Evolutionary conservation across 2,113 vertebrate genomes (phyloP).

Genomic region (Syngnathoides biaculeatus): DNA sequence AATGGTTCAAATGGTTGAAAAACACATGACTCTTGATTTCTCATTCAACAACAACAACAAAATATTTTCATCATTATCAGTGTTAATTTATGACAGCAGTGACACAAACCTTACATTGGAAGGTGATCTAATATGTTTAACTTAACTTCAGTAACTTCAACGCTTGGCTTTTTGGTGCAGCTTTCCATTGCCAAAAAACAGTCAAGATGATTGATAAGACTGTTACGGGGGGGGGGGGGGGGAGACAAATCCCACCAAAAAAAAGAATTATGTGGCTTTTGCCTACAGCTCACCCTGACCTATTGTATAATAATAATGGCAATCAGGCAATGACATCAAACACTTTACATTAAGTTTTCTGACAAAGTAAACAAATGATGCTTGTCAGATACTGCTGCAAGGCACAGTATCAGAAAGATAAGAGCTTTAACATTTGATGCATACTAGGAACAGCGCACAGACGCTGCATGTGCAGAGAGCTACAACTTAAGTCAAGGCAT

Average conservation of each 20-base stretch:
- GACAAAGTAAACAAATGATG: constrained; percentile 8
- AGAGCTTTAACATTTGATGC: constrained; percentile 20
- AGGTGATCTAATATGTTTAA: neutral
- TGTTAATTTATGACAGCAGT: neutral
- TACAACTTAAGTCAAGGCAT: neutral
- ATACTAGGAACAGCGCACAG: constrained; percentile 15
- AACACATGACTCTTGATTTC: no score
- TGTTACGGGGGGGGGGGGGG: no score
- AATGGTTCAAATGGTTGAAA: no score
- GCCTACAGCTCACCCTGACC: neutral
- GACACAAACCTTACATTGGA: neutral
- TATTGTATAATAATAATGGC: neutral
- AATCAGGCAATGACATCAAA: neutral
- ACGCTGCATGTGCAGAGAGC: constrained; percentile 10
- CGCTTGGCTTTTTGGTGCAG: neutral
- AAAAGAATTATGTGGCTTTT: neutral
- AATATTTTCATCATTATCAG: neutral
- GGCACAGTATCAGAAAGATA: constrained; percentile 30
- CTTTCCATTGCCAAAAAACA: neutral
- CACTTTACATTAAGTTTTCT: neutral
- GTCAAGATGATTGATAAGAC: no score
- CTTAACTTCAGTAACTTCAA: neutral
- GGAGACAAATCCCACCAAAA: neutral
- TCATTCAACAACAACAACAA: no score
- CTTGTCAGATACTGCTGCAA: constrained; percentile 21